These are phyloP conservation scores for Heliconius eleuchia DNA, from an alignment of 1,140 invertebrate species.

Conservation along the genomic window DNA sequence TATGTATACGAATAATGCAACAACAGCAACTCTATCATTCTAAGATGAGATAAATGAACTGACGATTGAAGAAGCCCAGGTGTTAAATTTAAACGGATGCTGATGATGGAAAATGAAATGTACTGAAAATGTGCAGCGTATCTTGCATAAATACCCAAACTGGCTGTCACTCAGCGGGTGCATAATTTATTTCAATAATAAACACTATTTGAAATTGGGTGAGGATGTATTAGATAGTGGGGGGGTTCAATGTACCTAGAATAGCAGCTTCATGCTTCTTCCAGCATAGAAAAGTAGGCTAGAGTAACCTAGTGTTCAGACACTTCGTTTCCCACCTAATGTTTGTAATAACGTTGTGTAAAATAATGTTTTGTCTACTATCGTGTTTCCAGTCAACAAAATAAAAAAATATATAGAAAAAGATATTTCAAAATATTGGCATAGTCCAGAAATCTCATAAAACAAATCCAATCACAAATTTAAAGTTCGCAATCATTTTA, in stretches of 20 bases:
- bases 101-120: slow-evolving; percentile 12
- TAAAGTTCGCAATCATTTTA: slow-evolving; percentile 16
- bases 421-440: neutral
- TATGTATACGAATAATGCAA: neutral
- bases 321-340: too few species aligned
- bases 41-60: slow-evolving; percentile 2
- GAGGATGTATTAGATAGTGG: neutral
- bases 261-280: too few species aligned
- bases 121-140: slow-evolving; percentile 12
- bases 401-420: neutral
- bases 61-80: neutral
- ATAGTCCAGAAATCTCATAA: neutral
- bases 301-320: too few species aligned
- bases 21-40: neutral
- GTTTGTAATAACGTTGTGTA: too few species aligned
- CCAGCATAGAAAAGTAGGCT: too few species aligned
- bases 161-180: slow-evolving; percentile 8
- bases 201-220: neutral
- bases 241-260: too few species aligned
- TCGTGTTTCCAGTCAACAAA: too few species aligned
- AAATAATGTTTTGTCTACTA: too few species aligned
- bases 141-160: slow-evolving; percentile 5
- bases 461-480: slow-evolving; percentile 3
- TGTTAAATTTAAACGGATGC: neutral
- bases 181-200: slow-evolving; percentile 3